A percentile compares a stretch with the other conserved stretches of the same genome.
Evolutionary conservation across 2,888 invertebrate species (phyloP).

Genomic region (Oscheius sp.): DNA sequence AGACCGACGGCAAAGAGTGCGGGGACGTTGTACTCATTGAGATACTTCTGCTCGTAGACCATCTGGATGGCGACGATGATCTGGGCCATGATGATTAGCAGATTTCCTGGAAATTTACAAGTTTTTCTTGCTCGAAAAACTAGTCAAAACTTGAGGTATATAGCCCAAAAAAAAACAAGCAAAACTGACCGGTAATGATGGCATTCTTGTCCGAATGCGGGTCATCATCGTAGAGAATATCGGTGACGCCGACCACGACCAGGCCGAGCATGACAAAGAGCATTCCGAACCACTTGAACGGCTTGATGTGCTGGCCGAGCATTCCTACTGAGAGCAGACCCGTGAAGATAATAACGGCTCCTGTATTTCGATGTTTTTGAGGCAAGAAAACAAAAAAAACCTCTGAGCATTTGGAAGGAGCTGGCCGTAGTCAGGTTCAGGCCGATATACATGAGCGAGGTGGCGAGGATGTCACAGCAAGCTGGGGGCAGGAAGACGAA

Average conservation of each 20-base stretch:
- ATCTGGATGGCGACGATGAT: constrained; percentile 89
- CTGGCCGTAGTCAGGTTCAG: constrained; percentile 90
- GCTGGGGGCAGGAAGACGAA: constrained; percentile 85
- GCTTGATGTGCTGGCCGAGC: constrained; percentile 77
- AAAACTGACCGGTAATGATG: constrained; percentile 78
- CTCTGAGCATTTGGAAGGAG: constrained; percentile 95
- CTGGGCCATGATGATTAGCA: constrained; percentile 79
- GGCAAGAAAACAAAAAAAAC: constrained; percentile 74
- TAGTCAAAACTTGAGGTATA: neutral
- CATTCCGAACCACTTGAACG: constrained; percentile 76
- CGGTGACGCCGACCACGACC: constrained; percentile 64
- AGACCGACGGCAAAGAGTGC: constrained; percentile 91
- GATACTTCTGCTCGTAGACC: constrained; percentile 91
- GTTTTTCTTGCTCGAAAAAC: neutral
- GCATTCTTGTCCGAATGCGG: constrained; percentile 78
- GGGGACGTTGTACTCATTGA: constrained; percentile 86
- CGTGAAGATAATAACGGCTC: constrained; percentile 88
- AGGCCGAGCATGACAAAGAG: constrained; percentile 74
- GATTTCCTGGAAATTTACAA: constrained; percentile 75
- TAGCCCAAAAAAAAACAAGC: neutral
- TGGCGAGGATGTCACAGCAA: constrained; percentile 88
- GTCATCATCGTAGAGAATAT: constrained; percentile 72
- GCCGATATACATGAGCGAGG: constrained; percentile 90
- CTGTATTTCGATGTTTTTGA: constrained; percentile 73
- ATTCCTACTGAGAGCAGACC: constrained; percentile 88